Percentiles rank a stretch among this genome's conserved stretches.
phyloP scores from a whole-genome alignment of 2,113 vertebrate genomes.

The human region GRCh38 chr22:46887501-46888000 shows the following conservation, averaged over 20 bases:
- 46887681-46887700: neutral
- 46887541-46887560: neutral
- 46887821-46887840: neutral
- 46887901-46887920: neutral
- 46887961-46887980: too few relatives aligned
- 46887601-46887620: neutral
- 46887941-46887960: rapidly evolving
- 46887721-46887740: too few relatives aligned
- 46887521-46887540: neutral
- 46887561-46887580: neutral
- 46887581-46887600: rapidly evolving
- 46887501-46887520: neutral
- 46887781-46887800: neutral
- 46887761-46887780: rapidly evolving
- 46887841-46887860: neutral
- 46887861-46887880: neutral
- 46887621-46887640: neutral
- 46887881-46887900: neutral
- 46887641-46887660: neutral
- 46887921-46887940: rapidly evolving
- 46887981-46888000: neutral
- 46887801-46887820: neutral
- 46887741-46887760: too few relatives aligned
- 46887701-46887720: neutral
- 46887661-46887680: neutral